Conservation (phyloP, 1,140 invertebrate species). For the Leptestheria dahalacensis region DNA sequence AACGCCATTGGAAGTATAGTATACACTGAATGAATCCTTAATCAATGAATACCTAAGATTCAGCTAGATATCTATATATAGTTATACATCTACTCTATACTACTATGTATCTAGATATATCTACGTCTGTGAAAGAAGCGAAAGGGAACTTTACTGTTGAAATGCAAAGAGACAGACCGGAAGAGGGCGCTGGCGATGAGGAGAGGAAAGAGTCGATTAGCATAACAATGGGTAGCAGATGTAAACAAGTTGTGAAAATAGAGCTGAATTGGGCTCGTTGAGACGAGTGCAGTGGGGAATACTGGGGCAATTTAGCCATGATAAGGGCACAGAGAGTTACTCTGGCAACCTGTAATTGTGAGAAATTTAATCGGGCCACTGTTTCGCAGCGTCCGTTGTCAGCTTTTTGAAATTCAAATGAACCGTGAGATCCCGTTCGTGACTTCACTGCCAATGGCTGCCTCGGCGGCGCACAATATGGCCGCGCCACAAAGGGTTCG, state of each 20-base stretch:
- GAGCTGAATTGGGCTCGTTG: neutral
- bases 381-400: neutral
- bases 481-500: too few species aligned
- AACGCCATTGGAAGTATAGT: too few species aligned
- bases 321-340: neutral
- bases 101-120: too few species aligned
- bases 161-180: too few species aligned
- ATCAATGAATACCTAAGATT: too few species aligned
- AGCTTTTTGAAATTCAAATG: neutral
- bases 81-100: too few species aligned
- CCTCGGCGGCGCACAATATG: neutral
- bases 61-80: too few species aligned
- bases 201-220: too few species aligned
- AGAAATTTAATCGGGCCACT: neutral
- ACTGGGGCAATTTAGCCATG: neutral
- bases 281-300: neutral
- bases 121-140: too few species aligned
- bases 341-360: neutral
- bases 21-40: too few species aligned
- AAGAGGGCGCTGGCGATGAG: too few species aligned
- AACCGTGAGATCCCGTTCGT: neutral
- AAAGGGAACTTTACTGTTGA: too few species aligned
- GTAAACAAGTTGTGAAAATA: neutral
- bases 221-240: neutral
- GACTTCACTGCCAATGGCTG: neutral